Evolutionary conservation across 2,113 vertebrate genomes (phyloP).

Genomic region (Cyrtonyx montezumae): DNA sequence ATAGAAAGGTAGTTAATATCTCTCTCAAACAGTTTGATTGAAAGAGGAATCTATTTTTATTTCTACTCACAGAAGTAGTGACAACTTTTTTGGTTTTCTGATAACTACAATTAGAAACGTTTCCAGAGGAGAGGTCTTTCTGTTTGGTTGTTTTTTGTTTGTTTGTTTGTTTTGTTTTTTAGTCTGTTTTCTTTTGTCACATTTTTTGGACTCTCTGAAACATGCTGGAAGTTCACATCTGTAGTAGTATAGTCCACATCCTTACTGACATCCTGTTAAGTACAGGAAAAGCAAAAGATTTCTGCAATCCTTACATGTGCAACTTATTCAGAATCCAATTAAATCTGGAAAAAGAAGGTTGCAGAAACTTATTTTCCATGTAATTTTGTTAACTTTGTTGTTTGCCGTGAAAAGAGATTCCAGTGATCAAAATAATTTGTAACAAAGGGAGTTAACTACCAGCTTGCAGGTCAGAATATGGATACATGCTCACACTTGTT

Average conservation of each 20-base stretch:
- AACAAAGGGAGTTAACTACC: neutral
- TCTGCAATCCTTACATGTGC: neutral
- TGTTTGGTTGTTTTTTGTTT: neutral
- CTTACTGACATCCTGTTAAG: neutral
- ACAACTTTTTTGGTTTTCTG: neutral
- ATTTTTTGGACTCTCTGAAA: neutral
- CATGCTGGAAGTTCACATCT: neutral
- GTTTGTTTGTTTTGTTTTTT: neutral
- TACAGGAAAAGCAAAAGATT: neutral
- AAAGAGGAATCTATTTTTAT: neutral
- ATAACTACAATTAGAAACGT: neutral
- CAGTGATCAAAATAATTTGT: neutral
- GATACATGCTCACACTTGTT: fast-evolving
- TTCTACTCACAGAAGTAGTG: neutral
- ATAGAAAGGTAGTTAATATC: neutral
- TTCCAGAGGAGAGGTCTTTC: fast-evolving
- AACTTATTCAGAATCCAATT: neutral
- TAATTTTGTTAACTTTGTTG: neutral
- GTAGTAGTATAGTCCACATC: neutral
- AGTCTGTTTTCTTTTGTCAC: neutral
- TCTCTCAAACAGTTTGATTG: neutral
- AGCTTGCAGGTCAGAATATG: neutral
- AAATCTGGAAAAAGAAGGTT: neutral
- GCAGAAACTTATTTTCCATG: neutral
- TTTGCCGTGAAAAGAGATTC: neutral